These are phyloP conservation scores for Cristatella mucedo DNA, from an alignment of 2,888 invertebrate species.

Conservation along the genomic window DNA sequence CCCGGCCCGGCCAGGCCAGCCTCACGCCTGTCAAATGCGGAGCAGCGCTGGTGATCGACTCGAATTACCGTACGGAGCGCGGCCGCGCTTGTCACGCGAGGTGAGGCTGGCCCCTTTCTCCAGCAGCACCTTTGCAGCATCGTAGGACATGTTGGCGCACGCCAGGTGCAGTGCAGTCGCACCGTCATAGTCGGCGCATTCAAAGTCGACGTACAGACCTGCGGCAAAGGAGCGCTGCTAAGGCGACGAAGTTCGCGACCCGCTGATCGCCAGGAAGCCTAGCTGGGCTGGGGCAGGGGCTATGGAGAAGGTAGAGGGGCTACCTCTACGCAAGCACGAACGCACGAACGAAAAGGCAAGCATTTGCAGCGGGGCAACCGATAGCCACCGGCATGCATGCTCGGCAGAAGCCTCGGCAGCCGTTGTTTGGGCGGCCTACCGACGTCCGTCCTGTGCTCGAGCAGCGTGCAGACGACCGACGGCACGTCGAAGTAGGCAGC, in stretches of 20 bases:
- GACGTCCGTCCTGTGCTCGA: conserved; percentile 29
- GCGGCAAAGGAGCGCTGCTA: no score
- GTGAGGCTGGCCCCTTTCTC: conserved; percentile 35
- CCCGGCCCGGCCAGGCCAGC: no score
- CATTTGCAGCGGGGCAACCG: no score
- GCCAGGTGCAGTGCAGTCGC: conserved; percentile 42
- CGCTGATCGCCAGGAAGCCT: no score
- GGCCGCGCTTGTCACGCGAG: conserved; percentile 25
- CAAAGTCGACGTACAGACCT: conserved; percentile 37
- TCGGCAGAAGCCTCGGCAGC: no score
- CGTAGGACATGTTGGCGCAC: conserved; percentile 39
- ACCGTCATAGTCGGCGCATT: conserved; percentile 41
- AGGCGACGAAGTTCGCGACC: no score
- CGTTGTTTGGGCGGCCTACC: no score
- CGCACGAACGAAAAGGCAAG: no score
- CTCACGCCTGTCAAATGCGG: no score
- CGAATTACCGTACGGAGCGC: conserved; percentile 27
- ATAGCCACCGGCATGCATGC: no score
- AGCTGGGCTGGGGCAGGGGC: background rate
- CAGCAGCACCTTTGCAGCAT: conserved; percentile 36
- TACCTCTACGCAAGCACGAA: no score
- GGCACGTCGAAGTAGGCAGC: conserved; percentile 43
- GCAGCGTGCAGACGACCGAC: conserved; percentile 34
- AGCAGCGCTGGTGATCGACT: background rate
- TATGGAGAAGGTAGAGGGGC: no score